Percentiles rank a stretch among this genome's conserved stretches.
phyloP scores from a whole-genome alignment of 2,797 vertebrate genomes.

The Ispidina picta region DNA sequence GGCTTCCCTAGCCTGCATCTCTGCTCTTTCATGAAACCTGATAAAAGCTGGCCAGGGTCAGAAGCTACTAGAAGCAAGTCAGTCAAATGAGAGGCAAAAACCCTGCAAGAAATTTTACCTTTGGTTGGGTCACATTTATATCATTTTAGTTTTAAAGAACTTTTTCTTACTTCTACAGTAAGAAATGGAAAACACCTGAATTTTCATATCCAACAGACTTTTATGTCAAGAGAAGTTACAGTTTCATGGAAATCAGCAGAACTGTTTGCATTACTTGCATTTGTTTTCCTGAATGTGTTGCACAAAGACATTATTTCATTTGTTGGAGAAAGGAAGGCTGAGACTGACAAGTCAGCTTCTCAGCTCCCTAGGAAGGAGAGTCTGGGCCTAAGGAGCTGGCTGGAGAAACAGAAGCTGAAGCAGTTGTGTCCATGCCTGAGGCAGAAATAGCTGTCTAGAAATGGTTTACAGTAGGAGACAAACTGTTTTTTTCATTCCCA shows the following conservation, averaged over 20 bases:
- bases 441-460: not conserved
- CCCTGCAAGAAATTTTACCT: rapidly evolving
- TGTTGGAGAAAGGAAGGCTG: not conserved
- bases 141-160: not conserved
- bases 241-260: not conserved
- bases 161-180: not conserved
- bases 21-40: not conserved
- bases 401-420: not conserved
- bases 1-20: not conserved
- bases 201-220: not conserved
- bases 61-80: not conserved
- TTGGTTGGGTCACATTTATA: not conserved
- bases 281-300: slow-evolving; percentile 24
- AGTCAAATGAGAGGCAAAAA: not conserved
- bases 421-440: not conserved
- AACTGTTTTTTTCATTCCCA: not conserved
- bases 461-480: not conserved
- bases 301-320: slow-evolving; percentile 1
- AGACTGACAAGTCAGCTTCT: not conserved
- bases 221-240: not conserved
- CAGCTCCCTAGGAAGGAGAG: not conserved
- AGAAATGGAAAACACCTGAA: not conserved
- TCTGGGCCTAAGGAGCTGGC: not conserved
- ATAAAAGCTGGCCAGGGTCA: not conserved
- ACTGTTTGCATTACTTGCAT: not conserved